Evolutionary conservation across 2,797 vertebrate species (phyloP).

Genomic region (Hipposideros larvatus): DNA sequence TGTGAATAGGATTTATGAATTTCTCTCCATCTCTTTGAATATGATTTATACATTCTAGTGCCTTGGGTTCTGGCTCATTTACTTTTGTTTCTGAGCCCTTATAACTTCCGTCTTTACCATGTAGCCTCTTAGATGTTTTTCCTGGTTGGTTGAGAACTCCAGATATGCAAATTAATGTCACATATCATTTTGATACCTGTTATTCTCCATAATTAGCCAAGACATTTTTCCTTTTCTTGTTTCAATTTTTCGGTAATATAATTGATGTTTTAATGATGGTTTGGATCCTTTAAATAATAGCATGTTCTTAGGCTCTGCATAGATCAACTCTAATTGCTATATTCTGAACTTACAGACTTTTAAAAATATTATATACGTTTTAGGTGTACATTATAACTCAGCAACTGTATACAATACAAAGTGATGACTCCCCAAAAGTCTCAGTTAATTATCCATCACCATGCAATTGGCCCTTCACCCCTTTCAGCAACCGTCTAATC

Average conservation of each 20-base stretch:
- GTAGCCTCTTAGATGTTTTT: background rate
- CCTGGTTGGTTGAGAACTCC: background rate
- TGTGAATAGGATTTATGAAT: background rate
- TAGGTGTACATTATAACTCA: background rate
- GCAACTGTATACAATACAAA: background rate
- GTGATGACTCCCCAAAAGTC: background rate
- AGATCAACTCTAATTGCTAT: background rate
- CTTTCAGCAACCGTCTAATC: background rate
- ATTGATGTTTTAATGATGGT: background rate
- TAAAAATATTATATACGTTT: background rate
- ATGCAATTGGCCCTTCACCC: background rate
- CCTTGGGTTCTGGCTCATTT: background rate
- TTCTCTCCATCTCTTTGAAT: background rate
- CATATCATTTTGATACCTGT: background rate
- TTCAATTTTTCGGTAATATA: conserved; percentile 50
- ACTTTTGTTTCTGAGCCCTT: background rate
- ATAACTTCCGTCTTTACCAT: background rate
- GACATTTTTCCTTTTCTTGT: background rate
- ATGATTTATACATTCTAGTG: background rate
- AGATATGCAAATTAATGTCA: conserved; percentile 13
- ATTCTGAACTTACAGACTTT: background rate
- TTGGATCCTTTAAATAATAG: conserved; percentile 41
- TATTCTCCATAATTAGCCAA: background rate
- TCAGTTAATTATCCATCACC: background rate
- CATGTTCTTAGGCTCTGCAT: background rate